Conservation (phyloP, 64 coral and sea anemone genomes). For the Stichodactyla helianthus region DNA sequence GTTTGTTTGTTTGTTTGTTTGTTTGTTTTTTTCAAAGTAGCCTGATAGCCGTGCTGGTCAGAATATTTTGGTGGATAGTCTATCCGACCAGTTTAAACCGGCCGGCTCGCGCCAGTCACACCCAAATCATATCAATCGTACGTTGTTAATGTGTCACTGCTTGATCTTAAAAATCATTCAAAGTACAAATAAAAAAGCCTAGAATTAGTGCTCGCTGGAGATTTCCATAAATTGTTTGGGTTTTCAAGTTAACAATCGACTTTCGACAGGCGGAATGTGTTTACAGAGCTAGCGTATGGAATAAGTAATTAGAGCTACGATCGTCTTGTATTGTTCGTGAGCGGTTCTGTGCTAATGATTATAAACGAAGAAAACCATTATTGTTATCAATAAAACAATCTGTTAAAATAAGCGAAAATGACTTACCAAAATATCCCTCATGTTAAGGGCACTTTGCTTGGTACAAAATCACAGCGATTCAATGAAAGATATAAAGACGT, state of each 20-base stretch:
- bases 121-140: not conserved
- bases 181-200: not conserved
- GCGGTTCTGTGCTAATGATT: not conserved
- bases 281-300: not conserved
- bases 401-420: not conserved
- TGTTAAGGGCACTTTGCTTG: conserved; percentile 12
- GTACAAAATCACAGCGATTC: not conserved
- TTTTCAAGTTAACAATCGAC: not conserved
- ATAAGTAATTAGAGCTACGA: not conserved
- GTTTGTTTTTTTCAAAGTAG: too few relatives aligned
- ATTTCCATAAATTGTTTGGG: not conserved
- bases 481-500: not conserved
- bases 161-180: not conserved
- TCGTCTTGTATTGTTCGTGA: not conserved
- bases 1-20: too few relatives aligned
- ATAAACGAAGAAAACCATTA: not conserved
- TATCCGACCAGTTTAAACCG: not conserved
- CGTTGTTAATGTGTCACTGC: not conserved
- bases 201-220: not conserved
- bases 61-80: not conserved
- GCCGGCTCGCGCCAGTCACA: not conserved
- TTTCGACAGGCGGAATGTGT: not conserved
- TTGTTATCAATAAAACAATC: not conserved
- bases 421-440: conserved; percentile 37
- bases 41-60: not conserved